Conservation (phyloP, 2,888 invertebrate genomes). For the Nomada ruficornis region DNA sequence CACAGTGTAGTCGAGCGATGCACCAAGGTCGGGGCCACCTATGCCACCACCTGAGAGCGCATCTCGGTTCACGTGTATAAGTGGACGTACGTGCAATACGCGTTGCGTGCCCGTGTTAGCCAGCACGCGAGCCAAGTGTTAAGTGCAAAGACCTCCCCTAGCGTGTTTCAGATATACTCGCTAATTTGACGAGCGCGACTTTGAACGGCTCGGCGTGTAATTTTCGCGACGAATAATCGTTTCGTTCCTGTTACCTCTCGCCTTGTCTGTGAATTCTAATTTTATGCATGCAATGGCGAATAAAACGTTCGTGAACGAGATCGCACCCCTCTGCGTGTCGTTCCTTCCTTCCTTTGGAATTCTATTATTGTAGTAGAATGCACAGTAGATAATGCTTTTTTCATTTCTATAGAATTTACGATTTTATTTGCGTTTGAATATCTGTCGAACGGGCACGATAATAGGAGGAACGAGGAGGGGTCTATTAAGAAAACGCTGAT, state of each 20-base stretch:
- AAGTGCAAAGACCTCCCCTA: constrained; percentile 54
- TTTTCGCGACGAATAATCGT: constrained; percentile 7
- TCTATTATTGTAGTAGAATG: no score
- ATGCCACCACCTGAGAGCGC: constrained; percentile 57
- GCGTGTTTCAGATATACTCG: constrained; percentile 32
- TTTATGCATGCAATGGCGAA: not conserved
- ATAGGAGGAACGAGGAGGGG: not conserved
- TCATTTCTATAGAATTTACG: no score
- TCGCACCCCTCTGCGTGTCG: no score
- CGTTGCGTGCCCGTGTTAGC: constrained; percentile 39
- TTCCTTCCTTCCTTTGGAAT: no score
- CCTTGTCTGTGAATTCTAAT: not conserved
- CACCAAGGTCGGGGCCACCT: constrained; percentile 75
- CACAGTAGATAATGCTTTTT: no score
- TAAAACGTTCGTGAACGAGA: no score
- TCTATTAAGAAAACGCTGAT: constrained; percentile 36
- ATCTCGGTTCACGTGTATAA: constrained; percentile 39
- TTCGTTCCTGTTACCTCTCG: not conserved
- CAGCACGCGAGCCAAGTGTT: constrained; percentile 54
- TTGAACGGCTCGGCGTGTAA: constrained; percentile 8
- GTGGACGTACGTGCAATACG: constrained; percentile 28
- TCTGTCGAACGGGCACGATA: constrained; percentile 22
- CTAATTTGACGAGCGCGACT: constrained; percentile 38
- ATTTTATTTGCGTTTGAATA: not conserved
- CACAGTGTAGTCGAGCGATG: constrained; percentile 68